phyloP scores from a whole-genome alignment of 2,888 invertebrate species.

The Boloria euphrosyne region DNA sequence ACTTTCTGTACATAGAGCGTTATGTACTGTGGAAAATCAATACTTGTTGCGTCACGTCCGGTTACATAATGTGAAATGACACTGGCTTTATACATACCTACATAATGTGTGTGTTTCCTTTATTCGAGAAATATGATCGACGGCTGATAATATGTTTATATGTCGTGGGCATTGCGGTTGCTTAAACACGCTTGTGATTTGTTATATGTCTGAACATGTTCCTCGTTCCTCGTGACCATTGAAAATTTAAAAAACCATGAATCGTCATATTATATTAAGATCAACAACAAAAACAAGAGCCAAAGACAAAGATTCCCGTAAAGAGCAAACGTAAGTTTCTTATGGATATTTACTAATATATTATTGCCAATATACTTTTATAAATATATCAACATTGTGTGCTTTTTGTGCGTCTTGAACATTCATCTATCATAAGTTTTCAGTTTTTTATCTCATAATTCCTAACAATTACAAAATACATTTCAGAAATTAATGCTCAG shows the following conservation, averaged over 20 bases:
- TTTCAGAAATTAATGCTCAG: too few relatives aligned
- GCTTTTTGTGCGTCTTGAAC: too few relatives aligned
- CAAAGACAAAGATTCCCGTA: too few relatives aligned
- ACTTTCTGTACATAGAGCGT: constrained; percentile 41
- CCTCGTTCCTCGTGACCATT: too few relatives aligned
- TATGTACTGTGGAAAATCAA: constrained; percentile 54
- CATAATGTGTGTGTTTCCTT: constrained; percentile 20
- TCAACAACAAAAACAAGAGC: too few relatives aligned
- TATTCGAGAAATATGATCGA: constrained; percentile 23
- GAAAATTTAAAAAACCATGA: too few relatives aligned
- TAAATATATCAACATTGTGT: too few relatives aligned
- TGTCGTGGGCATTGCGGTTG: constrained; percentile 1
- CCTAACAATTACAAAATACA: too few relatives aligned
- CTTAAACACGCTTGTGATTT: constrained; percentile 6
- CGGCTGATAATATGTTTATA: neutral
- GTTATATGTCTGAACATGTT: neutral
- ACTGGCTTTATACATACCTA: constrained; percentile 17
- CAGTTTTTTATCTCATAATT: too few relatives aligned
- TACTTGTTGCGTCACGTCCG: constrained; percentile 51
- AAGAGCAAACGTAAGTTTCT: neutral
- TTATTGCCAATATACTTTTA: too few relatives aligned
- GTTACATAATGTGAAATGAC: constrained; percentile 45
- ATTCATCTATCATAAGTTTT: too few relatives aligned
- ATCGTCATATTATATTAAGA: too few relatives aligned
- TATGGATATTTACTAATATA: neutral